phyloP scores from a whole-genome alignment of 2,113 vertebrate species.

The Halichoeres trimaculatus region DNA sequence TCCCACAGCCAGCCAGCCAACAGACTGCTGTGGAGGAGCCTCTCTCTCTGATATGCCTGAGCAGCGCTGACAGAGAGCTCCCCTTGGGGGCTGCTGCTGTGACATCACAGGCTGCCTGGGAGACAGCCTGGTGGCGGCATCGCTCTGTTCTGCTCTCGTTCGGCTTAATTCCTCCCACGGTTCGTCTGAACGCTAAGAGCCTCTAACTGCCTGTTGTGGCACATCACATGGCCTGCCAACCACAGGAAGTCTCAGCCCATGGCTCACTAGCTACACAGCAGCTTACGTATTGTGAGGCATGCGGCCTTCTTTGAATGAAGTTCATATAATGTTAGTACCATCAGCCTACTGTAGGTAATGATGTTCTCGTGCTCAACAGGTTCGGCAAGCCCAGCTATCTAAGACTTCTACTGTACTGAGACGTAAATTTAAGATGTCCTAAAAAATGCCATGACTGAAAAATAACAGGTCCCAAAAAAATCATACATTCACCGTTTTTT shows the following conservation, averaged over 20 bases:
- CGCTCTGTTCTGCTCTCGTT: constrained; percentile 58
- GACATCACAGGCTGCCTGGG: constrained; percentile 77
- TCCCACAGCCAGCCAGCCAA: constrained; percentile 58
- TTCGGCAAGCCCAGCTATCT: neutral
- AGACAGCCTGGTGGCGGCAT: constrained; percentile 70
- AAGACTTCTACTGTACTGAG: neutral
- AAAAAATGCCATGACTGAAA: neutral
- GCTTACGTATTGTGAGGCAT: constrained; percentile 38
- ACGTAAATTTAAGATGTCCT: no score
- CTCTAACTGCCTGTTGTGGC: constrained; percentile 69
- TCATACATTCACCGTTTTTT: neutral
- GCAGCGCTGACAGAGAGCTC: constrained; percentile 66
- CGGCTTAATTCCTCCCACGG: constrained; percentile 64
- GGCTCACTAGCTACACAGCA: constrained; percentile 63
- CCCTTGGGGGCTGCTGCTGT: constrained; percentile 60
- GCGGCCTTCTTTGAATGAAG: constrained; percentile 6
- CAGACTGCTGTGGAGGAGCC: constrained; percentile 51
- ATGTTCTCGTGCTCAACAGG: neutral
- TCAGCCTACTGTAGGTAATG: constrained; percentile 20
- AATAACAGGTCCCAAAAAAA: neutral
- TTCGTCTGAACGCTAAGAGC: constrained; percentile 67
- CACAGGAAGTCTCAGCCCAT: constrained; percentile 56
- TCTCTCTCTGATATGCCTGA: constrained; percentile 62
- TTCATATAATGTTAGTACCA: constrained; percentile 5
- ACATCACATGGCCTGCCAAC: constrained; percentile 68